Conservation (phyloP, 2,113 vertebrate species). For the Pampusana beccarii region DNA sequence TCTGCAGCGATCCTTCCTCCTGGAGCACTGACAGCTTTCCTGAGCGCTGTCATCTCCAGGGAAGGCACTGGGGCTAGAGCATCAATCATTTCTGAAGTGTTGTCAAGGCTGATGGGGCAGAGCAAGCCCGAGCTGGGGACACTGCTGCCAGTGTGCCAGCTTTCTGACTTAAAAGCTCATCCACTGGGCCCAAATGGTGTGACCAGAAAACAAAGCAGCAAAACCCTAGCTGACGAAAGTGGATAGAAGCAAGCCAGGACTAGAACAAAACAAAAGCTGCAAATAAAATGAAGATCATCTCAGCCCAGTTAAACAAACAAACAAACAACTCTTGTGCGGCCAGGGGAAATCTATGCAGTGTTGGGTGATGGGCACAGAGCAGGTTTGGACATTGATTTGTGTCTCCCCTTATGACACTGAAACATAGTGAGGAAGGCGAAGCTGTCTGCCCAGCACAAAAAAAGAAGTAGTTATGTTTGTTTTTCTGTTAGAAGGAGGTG, state of each 20-base stretch:
- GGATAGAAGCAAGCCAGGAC: neutral
- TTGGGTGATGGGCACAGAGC: neutral
- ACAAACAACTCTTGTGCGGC: neutral
- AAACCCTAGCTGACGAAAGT: neutral
- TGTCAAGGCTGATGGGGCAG: neutral
- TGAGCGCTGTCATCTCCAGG: neutral
- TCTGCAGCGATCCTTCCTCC: neutral
- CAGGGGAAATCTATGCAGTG: neutral
- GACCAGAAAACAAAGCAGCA: neutral
- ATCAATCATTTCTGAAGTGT: neutral
- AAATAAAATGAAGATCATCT: neutral
- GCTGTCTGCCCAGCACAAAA: neutral
- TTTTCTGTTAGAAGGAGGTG: neutral
- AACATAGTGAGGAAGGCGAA: neutral
- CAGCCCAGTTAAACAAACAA: neutral
- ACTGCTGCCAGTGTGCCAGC: neutral
- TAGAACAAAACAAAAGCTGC: neutral
- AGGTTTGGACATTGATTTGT: neutral
- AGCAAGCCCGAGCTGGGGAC: neutral
- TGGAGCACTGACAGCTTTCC: neutral
- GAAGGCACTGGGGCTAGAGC: neutral
- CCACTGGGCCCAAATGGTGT: neutral
- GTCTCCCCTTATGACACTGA: neutral
- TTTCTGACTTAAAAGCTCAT: neutral
- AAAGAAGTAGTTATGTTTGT: neutral